phyloP scores from a whole-genome alignment of 2,113 vertebrate genomes.

The mouse (Mus musculus) region GRCm39 chr13:73974001-73974500 shows the following conservation, averaged over 20 bases:
- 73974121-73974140: not conserved
- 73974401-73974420: not conserved
- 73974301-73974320: not conserved
- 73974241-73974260: too few relatives aligned
- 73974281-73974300: not conserved
- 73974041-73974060: too few relatives aligned
- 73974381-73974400: accelerated
- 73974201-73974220: not conserved
- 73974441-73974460: too few relatives aligned
- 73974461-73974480: not conserved
- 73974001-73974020: not conserved
- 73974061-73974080: not conserved
- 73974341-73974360: accelerated
- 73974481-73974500: not conserved
- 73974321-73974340: not conserved
- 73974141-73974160: not conserved
- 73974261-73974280: not conserved
- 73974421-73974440: too few relatives aligned
- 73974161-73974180: not conserved
- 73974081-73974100: accelerated
- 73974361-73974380: accelerated
- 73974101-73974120: not conserved
- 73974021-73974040: accelerated
- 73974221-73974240: not conserved
- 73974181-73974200: not conserved